Evolutionary conservation across 2,797 vertebrate genomes (phyloP).

Genomic region (Prionace glauca): DNA sequence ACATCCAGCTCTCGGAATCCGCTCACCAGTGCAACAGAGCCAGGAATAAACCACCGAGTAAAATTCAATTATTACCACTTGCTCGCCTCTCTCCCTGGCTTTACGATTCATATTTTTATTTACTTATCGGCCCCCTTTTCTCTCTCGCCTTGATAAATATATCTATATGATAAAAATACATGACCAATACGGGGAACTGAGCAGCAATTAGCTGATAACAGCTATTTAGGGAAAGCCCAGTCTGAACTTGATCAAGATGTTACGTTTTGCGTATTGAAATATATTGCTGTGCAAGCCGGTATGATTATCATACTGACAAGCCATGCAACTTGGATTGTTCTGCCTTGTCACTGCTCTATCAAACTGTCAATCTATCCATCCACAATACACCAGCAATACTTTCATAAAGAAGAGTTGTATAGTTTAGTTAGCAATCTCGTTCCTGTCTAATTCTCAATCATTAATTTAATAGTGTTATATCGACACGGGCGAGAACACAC

Average conservation of each 20-base stretch:
- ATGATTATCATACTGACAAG: not conserved
- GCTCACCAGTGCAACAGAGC: not conserved
- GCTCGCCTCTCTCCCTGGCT: not conserved
- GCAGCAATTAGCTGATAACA: not conserved
- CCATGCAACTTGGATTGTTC: not conserved
- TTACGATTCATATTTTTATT: not conserved
- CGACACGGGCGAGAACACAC: not conserved
- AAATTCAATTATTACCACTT: not conserved
- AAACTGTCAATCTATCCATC: not conserved
- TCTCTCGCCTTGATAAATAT: constrained; percentile 2
- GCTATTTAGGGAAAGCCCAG: not conserved
- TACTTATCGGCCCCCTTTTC: not conserved
- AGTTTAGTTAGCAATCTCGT: not conserved
- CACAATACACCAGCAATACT: not conserved
- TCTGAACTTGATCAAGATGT: not conserved
- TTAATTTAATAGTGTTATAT: not conserved
- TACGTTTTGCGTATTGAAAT: not conserved
- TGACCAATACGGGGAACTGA: not conserved
- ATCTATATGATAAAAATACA: not conserved
- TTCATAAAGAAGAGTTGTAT: not conserved
- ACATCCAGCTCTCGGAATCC: not conserved
- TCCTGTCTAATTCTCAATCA: not conserved
- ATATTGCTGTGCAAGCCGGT: not conserved
- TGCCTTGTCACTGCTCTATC: not conserved
- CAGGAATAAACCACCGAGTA: not conserved